These are phyloP conservation scores for Sprattus sprattus DNA, from an alignment of 2,113 vertebrate species.

Conservation along the genomic window DNA sequence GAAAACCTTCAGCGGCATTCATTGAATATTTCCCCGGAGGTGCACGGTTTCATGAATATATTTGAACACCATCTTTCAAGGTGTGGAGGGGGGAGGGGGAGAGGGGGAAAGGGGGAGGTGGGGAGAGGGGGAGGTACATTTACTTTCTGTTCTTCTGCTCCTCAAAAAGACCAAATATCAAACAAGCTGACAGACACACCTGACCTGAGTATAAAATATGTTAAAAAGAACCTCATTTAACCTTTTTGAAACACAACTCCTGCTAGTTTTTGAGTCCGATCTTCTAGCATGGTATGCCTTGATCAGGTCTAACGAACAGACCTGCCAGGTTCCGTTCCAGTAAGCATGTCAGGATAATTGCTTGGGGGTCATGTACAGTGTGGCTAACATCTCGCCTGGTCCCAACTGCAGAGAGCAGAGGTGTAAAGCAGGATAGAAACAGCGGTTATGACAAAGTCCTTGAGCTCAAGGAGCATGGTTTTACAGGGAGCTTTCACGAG, in stretches of 20 bases:
- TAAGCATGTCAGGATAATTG: conserved; percentile 40
- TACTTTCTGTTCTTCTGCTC: not conserved
- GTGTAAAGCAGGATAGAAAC: not conserved
- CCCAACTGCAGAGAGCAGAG: not conserved
- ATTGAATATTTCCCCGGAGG: not conserved
- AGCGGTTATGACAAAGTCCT: conserved; percentile 4
- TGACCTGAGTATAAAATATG: not conserved
- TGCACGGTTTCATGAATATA: conserved; percentile 22
- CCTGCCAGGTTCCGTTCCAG: conserved; percentile 29
- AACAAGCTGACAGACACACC: not conserved
- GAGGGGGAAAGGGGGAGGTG: no score
- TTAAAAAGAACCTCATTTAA: conserved; percentile 6
- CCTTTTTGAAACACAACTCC: not conserved
- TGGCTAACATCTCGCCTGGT: not conserved
- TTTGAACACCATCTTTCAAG: not conserved
- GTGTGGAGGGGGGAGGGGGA: not conserved
- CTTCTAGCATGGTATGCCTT: not conserved
- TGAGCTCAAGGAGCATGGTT: not conserved
- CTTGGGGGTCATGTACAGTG: not conserved
- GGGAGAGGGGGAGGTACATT: not conserved
- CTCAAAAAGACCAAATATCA: conserved; percentile 8
- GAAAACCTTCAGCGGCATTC: not conserved
- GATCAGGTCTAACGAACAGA: not conserved
- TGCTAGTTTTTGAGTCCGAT: not conserved
- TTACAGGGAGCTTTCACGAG: conserved; percentile 15